A percentile compares a stretch with the other conserved stretches of the same genome.
These are phyloP conservation scores for Heliconius sara DNA, from an alignment of 2,888 invertebrate genomes.

Conservation along the genomic window DNA sequence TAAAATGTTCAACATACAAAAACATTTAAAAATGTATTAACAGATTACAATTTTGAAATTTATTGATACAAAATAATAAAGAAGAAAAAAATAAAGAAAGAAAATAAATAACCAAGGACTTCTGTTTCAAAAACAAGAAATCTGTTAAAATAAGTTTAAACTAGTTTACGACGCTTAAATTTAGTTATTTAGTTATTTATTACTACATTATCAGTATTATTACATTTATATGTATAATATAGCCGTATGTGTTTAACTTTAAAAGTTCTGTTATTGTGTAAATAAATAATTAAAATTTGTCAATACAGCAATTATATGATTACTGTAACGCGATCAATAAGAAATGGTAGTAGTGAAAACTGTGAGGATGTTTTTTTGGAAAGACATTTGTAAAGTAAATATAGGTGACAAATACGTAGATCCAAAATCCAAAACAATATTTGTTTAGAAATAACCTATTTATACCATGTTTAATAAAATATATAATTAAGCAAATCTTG, in stretches of 20 bases:
- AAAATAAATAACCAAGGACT: background rate
- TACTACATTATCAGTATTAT: constrained; percentile 3
- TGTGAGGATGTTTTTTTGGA: background rate
- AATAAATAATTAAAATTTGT: background rate
- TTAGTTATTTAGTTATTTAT: background rate
- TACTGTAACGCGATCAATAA: background rate
- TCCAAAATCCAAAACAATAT: background rate
- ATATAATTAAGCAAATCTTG: background rate
- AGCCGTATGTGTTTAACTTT: background rate
- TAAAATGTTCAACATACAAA: background rate
- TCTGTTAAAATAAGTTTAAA: background rate
- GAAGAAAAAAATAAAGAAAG: background rate
- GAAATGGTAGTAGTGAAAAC: background rate
- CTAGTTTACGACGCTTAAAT: background rate
- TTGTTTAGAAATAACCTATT: background rate
- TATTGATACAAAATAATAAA: background rate
- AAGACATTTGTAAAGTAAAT: background rate
- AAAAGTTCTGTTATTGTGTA: background rate
- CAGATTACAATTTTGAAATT: background rate
- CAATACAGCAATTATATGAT: background rate
- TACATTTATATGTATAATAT: background rate
- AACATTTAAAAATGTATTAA: background rate
- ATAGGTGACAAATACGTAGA: background rate
- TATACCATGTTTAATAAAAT: background rate
- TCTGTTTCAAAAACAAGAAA: no score